Evolutionary conservation across 2,113 vertebrate species (phyloP).

Genomic region (Tretioscincus oriximinensis): DNA sequence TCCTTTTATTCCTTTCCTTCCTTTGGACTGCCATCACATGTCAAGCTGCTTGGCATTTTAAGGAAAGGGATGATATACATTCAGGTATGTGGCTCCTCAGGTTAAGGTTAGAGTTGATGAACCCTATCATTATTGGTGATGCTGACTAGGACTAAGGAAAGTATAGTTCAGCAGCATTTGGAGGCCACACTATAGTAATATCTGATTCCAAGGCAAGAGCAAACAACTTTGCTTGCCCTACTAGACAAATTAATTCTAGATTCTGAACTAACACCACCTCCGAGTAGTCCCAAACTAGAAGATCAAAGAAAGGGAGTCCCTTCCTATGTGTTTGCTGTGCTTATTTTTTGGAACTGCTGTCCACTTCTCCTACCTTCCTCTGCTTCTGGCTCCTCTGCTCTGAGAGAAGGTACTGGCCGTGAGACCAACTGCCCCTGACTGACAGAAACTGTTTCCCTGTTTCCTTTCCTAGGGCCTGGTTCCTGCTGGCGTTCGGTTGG

Average conservation of each 20-base stretch:
- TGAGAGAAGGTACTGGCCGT: not conserved
- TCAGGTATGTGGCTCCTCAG: too few species aligned
- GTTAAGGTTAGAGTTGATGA: too few species aligned
- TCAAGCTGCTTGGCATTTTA: not conserved
- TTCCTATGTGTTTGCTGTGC: not conserved
- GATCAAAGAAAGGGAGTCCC: not conserved
- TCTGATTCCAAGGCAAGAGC: too few species aligned
- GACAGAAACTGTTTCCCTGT: rapidly evolving
- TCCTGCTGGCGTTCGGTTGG: constrained; percentile 83
- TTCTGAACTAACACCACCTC: not conserved
- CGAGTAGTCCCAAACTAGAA: not conserved
- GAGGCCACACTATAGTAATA: too few species aligned
- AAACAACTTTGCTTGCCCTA: too few species aligned
- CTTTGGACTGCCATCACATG: not conserved
- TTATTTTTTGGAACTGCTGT: not conserved
- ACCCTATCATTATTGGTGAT: not conserved
- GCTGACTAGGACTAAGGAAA: not conserved
- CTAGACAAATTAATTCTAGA: not conserved
- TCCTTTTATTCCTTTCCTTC: not conserved
- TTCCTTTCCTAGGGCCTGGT: constrained; percentile 79
- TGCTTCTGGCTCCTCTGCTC: not conserved
- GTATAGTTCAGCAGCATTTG: too few species aligned
- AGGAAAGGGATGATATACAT: too few species aligned
- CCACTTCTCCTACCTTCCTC: not conserved
- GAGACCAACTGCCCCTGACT: not conserved